phyloP scores from a whole-genome alignment of 1,140 invertebrate genomes.

The Brachionus calyciflorus region DNA sequence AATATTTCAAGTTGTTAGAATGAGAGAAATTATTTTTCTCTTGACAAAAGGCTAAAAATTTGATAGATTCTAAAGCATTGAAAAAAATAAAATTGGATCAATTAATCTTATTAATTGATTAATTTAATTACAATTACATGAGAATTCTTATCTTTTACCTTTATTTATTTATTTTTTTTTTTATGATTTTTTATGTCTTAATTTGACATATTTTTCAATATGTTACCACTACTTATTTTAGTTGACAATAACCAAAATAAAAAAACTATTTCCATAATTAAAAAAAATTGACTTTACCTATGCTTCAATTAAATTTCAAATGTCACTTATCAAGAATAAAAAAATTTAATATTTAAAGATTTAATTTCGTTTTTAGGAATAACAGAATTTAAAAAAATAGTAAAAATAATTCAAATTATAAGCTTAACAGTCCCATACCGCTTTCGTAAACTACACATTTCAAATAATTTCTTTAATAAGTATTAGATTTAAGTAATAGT shows the following conservation, averaged over 20 bases:
- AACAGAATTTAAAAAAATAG: background rate
- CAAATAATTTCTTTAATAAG: background rate
- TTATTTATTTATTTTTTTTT: no score
- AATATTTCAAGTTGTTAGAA: no score
- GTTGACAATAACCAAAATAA: background rate
- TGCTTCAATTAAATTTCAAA: no score
- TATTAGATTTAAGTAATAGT: background rate
- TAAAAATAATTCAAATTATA: background rate
- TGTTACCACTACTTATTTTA: background rate
- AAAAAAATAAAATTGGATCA: slow-evolving; percentile 22
- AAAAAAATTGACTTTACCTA: no score
- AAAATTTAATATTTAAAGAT: no score
- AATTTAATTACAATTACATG: slow-evolving; percentile 16
- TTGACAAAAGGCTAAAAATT: no score
- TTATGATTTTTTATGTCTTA: no score
- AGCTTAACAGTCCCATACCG: background rate
- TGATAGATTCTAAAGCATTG: no score
- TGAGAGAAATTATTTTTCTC: no score
- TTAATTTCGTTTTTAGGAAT: no score
- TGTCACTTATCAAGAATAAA: background rate
- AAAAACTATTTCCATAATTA: background rate
- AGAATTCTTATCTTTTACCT: background rate
- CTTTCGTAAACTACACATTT: slow-evolving; percentile 9
- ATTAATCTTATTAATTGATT: slow-evolving; percentile 39
- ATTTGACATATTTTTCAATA: slow-evolving; percentile 16